These are phyloP conservation scores for Lamellibrachia satsuma DNA, from an alignment of 2,888 invertebrate genomes.

Conservation along the genomic window DNA sequence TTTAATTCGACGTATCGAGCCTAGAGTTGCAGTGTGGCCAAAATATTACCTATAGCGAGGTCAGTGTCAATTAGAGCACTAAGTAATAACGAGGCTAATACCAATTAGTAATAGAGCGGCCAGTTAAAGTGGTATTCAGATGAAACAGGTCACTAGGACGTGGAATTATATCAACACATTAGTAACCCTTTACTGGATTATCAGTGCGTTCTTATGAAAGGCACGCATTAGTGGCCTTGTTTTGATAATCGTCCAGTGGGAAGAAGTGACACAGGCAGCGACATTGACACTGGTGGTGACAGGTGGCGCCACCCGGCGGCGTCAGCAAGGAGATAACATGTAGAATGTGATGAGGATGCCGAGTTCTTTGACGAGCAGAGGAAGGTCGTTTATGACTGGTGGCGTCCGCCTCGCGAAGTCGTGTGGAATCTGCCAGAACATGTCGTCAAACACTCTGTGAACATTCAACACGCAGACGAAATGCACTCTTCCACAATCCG, in stretches of 20 bases:
- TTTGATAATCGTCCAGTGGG: neutral
- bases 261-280: neutral
- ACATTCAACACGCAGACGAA: neutral
- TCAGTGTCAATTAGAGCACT: neutral
- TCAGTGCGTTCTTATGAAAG: neutral
- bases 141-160: too few species aligned
- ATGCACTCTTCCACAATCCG: too few species aligned
- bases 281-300: neutral
- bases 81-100: neutral
- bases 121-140: too few species aligned
- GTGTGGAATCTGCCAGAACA: neutral
- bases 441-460: neutral
- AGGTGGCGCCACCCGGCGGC: too few species aligned
- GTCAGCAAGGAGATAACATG: neutral
- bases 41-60: too few species aligned
- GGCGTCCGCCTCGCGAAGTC: neutral
- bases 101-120: too few species aligned
- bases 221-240: neutral
- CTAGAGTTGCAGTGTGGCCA: too few species aligned
- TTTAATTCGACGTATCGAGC: too few species aligned
- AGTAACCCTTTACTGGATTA: too few species aligned
- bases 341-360: slow-evolving; percentile 3
- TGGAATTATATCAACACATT: too few species aligned
- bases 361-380: neutral
- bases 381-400: neutral